Evolutionary conservation across 2,113 vertebrate species (phyloP).

Genomic region (Excalfactoria chinensis): DNA sequence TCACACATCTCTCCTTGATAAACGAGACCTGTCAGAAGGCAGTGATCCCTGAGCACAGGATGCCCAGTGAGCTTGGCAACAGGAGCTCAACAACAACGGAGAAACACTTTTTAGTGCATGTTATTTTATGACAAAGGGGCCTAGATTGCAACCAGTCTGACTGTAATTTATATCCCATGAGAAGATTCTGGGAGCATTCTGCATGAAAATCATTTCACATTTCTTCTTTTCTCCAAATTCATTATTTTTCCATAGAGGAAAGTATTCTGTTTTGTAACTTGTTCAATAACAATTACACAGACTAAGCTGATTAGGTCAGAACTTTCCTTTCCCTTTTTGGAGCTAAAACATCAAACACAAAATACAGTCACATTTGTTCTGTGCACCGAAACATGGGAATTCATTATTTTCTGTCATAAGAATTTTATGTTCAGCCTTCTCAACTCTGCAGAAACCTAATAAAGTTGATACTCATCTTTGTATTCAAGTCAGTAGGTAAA

Average conservation of each 20-base stretch:
- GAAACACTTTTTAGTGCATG: background rate
- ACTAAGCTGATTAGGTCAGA: background rate
- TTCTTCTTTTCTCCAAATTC: background rate
- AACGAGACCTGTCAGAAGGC: background rate
- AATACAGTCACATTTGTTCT: background rate
- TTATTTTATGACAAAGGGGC: background rate
- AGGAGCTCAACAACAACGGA: background rate
- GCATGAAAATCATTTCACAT: background rate
- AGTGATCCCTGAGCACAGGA: background rate
- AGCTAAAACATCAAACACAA: constrained; percentile 4
- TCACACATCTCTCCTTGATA: background rate
- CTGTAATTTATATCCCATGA: background rate
- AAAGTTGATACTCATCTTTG: background rate
- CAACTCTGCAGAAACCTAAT: background rate
- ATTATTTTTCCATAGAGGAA: background rate
- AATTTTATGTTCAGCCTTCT: background rate
- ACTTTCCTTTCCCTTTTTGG: background rate
- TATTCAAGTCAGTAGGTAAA: background rate
- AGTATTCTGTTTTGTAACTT: background rate
- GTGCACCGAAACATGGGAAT: background rate
- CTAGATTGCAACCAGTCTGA: background rate
- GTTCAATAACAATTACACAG: background rate
- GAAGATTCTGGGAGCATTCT: background rate
- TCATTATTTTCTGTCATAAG: background rate
- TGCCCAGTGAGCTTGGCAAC: background rate